Evolutionary conservation across 2,113 vertebrate genomes (phyloP).

Genomic region (Myotis lucifugus): DNA sequence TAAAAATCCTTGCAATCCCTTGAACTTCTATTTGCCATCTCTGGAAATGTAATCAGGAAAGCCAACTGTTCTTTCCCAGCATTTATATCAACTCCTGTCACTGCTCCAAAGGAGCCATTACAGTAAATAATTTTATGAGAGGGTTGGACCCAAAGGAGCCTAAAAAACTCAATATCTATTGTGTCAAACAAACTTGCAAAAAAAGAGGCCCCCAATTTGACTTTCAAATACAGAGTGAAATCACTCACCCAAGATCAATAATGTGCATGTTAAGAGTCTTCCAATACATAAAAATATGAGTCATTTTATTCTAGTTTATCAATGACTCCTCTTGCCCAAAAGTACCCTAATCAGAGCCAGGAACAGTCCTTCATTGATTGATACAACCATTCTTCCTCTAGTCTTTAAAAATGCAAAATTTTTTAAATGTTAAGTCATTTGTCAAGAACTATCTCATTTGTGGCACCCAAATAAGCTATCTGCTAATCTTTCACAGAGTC

Average conservation of each 20-base stretch:
- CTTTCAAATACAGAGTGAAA: conserved; percentile 69
- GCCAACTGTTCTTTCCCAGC: conserved; percentile 52
- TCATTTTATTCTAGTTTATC: conserved; percentile 60
- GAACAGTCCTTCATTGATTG: conserved; percentile 14
- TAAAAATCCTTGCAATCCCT: neutral
- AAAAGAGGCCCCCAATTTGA: conserved; percentile 49
- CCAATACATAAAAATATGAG: conserved; percentile 54
- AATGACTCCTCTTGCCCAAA: conserved; percentile 57
- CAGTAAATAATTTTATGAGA: conserved; percentile 54
- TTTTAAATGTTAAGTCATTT: neutral
- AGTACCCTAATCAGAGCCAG: conserved; percentile 33
- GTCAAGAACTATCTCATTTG: conserved; percentile 28
- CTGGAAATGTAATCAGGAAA: conserved; percentile 27
- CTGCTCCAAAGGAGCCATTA: conserved; percentile 72
- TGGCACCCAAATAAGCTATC: neutral
- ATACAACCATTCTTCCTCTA: neutral
- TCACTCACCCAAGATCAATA: neutral
- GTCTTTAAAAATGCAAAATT: conserved; percentile 22
- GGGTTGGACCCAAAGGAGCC: conserved; percentile 39
- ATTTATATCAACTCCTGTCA: conserved; percentile 56
- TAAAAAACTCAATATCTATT: conserved; percentile 66
- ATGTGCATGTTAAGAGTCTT: conserved; percentile 47
- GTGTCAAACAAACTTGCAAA: conserved; percentile 50
- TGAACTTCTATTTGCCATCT: conserved; percentile 44
- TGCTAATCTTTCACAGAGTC: neutral